A percentile compares a stretch with the other conserved stretches of the same genome.
Conservation (phyloP, 2,797 vertebrate species). For the Aeoliscus strigatus region DNA sequence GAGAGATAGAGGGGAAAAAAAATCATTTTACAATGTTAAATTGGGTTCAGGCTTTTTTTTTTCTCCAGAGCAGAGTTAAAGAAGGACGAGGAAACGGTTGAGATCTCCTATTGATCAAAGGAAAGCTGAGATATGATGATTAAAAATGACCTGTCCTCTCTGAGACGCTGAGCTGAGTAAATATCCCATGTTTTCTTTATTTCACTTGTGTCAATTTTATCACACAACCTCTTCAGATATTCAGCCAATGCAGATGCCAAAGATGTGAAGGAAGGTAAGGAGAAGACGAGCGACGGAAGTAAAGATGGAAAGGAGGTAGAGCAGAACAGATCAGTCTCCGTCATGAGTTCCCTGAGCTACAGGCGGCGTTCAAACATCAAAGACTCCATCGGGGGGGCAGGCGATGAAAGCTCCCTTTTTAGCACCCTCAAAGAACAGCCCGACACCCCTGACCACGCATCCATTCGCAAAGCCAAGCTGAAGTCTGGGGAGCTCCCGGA, state of each 20-base stretch:
- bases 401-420: constrained; percentile 87
- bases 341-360: constrained; percentile 93
- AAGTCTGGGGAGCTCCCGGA: constrained; percentile 62
- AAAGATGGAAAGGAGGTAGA: constrained; percentile 80
- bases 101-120: no score
- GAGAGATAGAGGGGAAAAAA: no score
- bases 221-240: constrained; percentile 61
- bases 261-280: constrained; percentile 70
- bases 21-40: no score
- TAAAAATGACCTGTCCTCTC: no score
- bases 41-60: no score
- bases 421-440: constrained; percentile 83
- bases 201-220: constrained; percentile 35
- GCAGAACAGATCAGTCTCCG: constrained; percentile 80
- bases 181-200: constrained; percentile 20
- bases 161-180: no score
- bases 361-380: constrained; percentile 88
- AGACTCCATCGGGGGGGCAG: constrained; percentile 87
- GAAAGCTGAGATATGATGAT: no score
- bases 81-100: no score
- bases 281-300: constrained; percentile 60
- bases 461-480: constrained; percentile 74
- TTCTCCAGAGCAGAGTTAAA: no score
- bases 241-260: constrained; percentile 72
- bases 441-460: constrained; percentile 74